Percentiles rank a stretch among this genome's conserved stretches.
Evolutionary conservation across 2,113 vertebrate genomes (phyloP).

Genomic region (Eretmochelys imbricata): DNA sequence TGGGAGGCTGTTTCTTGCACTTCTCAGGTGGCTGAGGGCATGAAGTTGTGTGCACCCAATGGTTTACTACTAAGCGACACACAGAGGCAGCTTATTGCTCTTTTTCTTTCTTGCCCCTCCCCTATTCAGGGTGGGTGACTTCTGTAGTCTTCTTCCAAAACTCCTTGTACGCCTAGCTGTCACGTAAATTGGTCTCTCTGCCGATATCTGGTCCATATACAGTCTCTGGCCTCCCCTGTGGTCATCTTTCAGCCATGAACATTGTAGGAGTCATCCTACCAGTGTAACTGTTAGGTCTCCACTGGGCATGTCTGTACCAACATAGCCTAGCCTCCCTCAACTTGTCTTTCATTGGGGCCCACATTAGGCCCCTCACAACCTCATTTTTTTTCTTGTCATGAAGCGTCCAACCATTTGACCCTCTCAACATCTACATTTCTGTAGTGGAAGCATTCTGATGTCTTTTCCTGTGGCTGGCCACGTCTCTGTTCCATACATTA

Average conservation of each 20-base stretch:
- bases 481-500: not conserved
- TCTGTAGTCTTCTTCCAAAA: not conserved
- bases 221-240: not conserved
- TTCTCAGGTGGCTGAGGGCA: rapidly evolving
- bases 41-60: not conserved
- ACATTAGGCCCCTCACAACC: no score
- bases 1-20: not conserved
- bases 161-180: not conserved
- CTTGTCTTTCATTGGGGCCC: not conserved
- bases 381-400: no score
- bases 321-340: not conserved
- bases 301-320: not conserved
- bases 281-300: not conserved
- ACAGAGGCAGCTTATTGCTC: not conserved
- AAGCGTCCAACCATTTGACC: no score
- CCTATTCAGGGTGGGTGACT: not conserved
- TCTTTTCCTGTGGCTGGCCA: no score
- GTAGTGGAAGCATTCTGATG: no score
- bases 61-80: not conserved
- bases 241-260: no score
- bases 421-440: no score
- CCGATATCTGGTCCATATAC: not conserved
- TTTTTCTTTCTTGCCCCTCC: not conserved
- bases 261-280: not conserved
- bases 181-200: not conserved